Evolutionary conservation across 2,113 vertebrate species (phyloP).

Genomic region (Rattus norvegicus): GRCr8 NC_086030.1:19283001-19283500

Average conservation of each 20-base stretch:
- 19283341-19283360: rapidly evolving
- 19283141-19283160: background rate
- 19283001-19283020: background rate
- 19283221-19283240: background rate
- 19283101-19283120: background rate
- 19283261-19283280: background rate
- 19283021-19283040: background rate
- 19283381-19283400: background rate
- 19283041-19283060: background rate
- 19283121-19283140: background rate
- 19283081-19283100: background rate
- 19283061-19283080: background rate
- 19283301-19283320: no score
- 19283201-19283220: background rate
- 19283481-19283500: rapidly evolving
- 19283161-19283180: background rate
- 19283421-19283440: background rate
- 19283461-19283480: constrained; percentile 65
- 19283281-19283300: background rate
- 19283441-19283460: rapidly evolving
- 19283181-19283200: background rate
- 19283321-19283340: background rate
- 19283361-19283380: background rate
- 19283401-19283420: rapidly evolving
- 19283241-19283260: background rate